phyloP scores from a whole-genome alignment of 2,888 invertebrate genomes.

The Ischnura elegans region DNA sequence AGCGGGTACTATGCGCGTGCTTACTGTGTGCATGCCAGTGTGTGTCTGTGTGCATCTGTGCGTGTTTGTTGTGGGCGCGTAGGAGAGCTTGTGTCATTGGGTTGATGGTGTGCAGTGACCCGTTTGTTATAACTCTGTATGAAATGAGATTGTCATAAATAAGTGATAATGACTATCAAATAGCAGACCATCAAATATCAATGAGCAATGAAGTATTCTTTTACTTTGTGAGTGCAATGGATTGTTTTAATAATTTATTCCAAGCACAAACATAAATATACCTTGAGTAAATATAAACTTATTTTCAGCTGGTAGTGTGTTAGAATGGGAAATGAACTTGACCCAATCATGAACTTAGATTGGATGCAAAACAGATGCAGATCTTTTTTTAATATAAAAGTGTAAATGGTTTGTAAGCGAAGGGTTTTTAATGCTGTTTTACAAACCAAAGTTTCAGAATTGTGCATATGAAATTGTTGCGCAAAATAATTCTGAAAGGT shows the following conservation, averaged over 20 bases:
- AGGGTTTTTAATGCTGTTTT: constrained; percentile 66
- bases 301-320: constrained; percentile 68
- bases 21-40: not conserved
- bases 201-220: constrained; percentile 63
- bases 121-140: constrained; percentile 65
- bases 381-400: constrained; percentile 55
- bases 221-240: constrained; percentile 70
- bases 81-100: constrained; percentile 36
- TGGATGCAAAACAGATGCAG: constrained; percentile 34
- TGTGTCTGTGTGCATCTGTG: constrained; percentile 27
- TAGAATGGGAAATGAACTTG: constrained; percentile 55
- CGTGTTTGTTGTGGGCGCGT: constrained; percentile 14
- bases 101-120: constrained; percentile 53
- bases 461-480: constrained; percentile 60
- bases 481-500: constrained; percentile 67
- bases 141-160: constrained; percentile 51
- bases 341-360: constrained; percentile 57
- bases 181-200: constrained; percentile 56
- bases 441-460: constrained; percentile 63
- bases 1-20: not conserved
- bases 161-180: constrained; percentile 32
- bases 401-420: constrained; percentile 66
- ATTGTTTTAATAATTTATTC: constrained; percentile 71
- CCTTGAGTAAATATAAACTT: constrained; percentile 67
- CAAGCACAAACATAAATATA: constrained; percentile 70